Evolutionary conservation across 2,113 vertebrate species (phyloP), one percentile per base, ranked within the genome.

Genomic region (Tenebrosternarchus preto): DNA sequence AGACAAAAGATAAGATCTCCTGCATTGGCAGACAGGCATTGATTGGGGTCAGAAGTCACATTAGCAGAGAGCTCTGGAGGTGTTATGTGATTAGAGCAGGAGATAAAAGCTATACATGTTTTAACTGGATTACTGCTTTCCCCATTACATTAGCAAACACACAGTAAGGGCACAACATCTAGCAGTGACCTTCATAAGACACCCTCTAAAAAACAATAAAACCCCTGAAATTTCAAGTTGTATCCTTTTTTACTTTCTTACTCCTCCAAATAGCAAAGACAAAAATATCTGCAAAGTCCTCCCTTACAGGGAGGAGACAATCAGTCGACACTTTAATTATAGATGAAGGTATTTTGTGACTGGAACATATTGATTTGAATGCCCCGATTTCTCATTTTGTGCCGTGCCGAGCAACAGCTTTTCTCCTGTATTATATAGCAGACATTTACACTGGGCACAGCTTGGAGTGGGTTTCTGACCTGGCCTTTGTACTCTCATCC

Each of bases 281-380:
- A 61, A 31, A 72, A 57, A 39, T 70, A 80, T 33, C 61, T 17
- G 5, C 36, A 19, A 63, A 5, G 22, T 46, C 16, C 25, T 79
- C 17, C 20, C 63, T 29, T 43, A 59, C n/a, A 76, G n/a, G 50
- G 12, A 76, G 5, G 29, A 81, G 73, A 75, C 68, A 71, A 81
- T 74, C n/a, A 36, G 29, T 46, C 63, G 67, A 81, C 72, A 53
- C 71, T 72, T 86, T 72, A 81, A 86, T 83, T 81, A 80, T 85
- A 73, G 76, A 85, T 86, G 67, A 85, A 66, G 63, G 78, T 73
- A 83, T 85, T 83, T 76, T 73, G 75, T 86, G 83, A 85, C 78
- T 20, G 33, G 25, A 67, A 61, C 20, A 20, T 73, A 83, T 80
- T 74, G 77, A 83, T 75, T 67, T n/a, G 15, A 74, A 76, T 36